Base-by-base conservation (phyloP, 2,113 vertebrate genomes). In the Pseudolaguvia tuberculata region DNA sequence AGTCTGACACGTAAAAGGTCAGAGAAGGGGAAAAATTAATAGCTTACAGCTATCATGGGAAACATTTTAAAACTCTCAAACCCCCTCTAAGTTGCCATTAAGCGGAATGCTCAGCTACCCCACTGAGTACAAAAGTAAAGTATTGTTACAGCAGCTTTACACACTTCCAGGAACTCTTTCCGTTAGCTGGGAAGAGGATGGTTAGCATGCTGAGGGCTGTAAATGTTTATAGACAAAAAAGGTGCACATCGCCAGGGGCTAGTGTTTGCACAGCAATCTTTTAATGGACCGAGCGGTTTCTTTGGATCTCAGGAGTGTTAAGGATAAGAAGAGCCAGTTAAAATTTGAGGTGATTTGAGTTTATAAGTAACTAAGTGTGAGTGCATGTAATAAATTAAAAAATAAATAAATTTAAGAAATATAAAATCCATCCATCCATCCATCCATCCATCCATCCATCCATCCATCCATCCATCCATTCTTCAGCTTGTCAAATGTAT, bases 181-280 rank as follows among this genome's bases (percentile, higher is more conserved):
- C 56, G 55, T 70, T 61, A 61, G 66, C 55, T 10, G 55, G 48
- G 55, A 48, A 35, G 73, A 21, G 42, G 14, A 68, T 8, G 65
- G 53, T 18, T 59, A 69, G 74, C 55, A 39, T 69, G 74, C 65
- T 31, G 73, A 70, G 56, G 48, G 55, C 56, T 70, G 66, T 76
- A 76, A 76, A 76, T 52, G 66, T 70, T 76, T 76, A 76, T 70
- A 59, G 45, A 47, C n/a, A 1, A 51, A 48, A 9, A 76, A 48
- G 15, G 55, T 58, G 9, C 58, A 27, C 39, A 25, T 47, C 56
- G 52, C n/a, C 20, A 35, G 31, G n/a, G 55, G 53, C 25, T 58
- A 23, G 51, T 69, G 27, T 50, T 23, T 69, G 53, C 18, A 10
- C 45, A 35, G 63, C 27, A 15, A 20, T 42, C 27, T 69, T 76